Percentiles rank a stretch among this genome's conserved stretches.
phyloP scores from a whole-genome alignment of 1,140 invertebrate species.

The Drosophila sp. region DNA sequence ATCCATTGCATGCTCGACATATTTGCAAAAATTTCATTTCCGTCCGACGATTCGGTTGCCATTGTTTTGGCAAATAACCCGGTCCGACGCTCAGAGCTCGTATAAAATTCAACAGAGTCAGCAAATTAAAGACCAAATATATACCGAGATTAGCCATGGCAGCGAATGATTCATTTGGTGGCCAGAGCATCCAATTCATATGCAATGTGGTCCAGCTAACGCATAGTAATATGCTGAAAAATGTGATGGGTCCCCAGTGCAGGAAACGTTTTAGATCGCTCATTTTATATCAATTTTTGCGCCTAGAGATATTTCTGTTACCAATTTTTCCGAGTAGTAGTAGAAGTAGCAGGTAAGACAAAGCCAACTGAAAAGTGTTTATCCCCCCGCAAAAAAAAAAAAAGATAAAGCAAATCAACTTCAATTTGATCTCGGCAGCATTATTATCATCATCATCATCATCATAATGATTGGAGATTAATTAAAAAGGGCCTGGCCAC shows the following conservation, averaged over 20 bases:
- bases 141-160: slow-evolving; percentile 20
- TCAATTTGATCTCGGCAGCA: not conserved
- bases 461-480: slow-evolving; percentile 34
- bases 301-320: not conserved
- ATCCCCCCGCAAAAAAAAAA: not conserved
- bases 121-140: slow-evolving; percentile 28
- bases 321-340: not conserved
- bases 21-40: slow-evolving; percentile 88
- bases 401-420: not conserved
- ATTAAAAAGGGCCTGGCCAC: slow-evolving; percentile 46
- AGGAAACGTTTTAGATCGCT: slow-evolving; percentile 33
- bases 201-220: slow-evolving; percentile 16
- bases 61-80: slow-evolving; percentile 36
- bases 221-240: not conserved
- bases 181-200: slow-evolving; percentile 55
- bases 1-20: slow-evolving; percentile 94
- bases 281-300: not conserved
- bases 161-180: not conserved
- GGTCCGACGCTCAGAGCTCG: slow-evolving; percentile 41
- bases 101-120: slow-evolving; percentile 34
- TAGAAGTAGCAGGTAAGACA: not conserved
- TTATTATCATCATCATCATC: not conserved
- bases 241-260: slow-evolving; percentile 51
- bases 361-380: slow-evolving; percentile 1
- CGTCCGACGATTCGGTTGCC: slow-evolving; percentile 18